Percentiles rank a stretch among this genome's conserved stretches.
Evolutionary conservation across 2,113 vertebrate genomes (phyloP).

Genomic region (Aphelocoma coerulescens): DNA sequence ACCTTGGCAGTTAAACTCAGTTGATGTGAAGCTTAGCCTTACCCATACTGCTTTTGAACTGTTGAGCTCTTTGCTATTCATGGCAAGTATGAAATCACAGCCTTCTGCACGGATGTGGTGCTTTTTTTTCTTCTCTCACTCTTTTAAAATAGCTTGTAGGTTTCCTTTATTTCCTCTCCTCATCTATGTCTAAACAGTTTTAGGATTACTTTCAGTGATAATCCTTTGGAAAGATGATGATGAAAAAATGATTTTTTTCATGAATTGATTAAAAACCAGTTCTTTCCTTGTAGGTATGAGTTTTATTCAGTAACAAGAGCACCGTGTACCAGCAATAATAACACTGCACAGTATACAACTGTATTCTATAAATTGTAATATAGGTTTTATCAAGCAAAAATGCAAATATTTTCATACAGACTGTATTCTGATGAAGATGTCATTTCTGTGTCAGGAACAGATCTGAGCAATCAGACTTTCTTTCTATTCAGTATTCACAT

Average conservation of each 20-base stretch:
- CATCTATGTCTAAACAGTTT: background rate
- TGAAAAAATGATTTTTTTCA: background rate
- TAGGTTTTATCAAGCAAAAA: background rate
- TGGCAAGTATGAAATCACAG: background rate
- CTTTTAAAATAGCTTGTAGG: accelerated
- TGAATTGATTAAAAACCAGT: background rate
- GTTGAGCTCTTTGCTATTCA: background rate
- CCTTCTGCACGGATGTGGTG: background rate
- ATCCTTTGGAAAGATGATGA: background rate
- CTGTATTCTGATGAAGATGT: background rate
- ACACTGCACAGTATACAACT: background rate
- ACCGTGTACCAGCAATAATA: background rate
- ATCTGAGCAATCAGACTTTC: background rate
- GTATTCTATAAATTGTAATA: background rate
- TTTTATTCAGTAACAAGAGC: background rate
- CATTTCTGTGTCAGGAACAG: background rate
- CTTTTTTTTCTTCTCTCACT: background rate
- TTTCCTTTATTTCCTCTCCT: background rate
- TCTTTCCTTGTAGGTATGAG: background rate
- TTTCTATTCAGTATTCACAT: background rate
- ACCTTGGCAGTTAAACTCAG: background rate
- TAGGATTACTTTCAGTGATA: background rate
- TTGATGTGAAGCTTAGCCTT: background rate
- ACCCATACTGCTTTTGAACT: background rate
- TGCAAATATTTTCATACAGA: background rate